Base-by-base conservation (phyloP, 2,113 vertebrate species). In the Sinocyclocheilus anshuiensis region DNA sequence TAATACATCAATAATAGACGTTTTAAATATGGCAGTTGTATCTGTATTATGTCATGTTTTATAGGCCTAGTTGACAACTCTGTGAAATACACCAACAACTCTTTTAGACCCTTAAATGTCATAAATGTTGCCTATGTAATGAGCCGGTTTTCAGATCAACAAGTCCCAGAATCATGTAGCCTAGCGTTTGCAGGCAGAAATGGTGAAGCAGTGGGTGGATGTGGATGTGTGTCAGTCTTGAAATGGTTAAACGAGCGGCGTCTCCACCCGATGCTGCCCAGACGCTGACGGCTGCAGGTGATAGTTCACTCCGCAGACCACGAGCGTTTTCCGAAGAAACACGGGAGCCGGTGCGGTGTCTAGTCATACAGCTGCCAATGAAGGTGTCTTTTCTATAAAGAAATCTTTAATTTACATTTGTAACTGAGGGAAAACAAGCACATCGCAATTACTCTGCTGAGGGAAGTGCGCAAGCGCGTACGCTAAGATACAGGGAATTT, bases 291-390 rank as follows among this genome's bases (percentile, higher is more conserved):
- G 86, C 90, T 90, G 91, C 93, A 90, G 93, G 94, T 94, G 93
- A 92, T 77, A 85, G 89, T 91, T 92, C 53, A 42, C 42, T 55
- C 85, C 90, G 90, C 90, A 90, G 84, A 90, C 77, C 90, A 85
- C 74, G 84, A 89, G 85, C 24, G 89, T 85, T 89, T 90, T 88
- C 67, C 29, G n/a, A 77, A 84, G 85, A 87, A 86, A 90, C 89
- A 90, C 89, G 88, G 89, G n/a, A 84, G 81, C 71, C 91, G 93
- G 93, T 93, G 95, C 93, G 94, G 93, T 93, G 94, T 92, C 91
- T 85, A 11, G 13, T 45, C 80, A 88, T 87, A 91, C 91, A 93
- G 91, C 90, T 92, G 91, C 8, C 36, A 65, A 65, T 86, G 81
- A 72, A 61, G 77, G 29, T 24, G 36, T n/a, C 57, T n/a, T 67